phyloP scores from a whole-genome alignment of 2,797 vertebrate genomes.

The Eulemur rubriventer region DNA sequence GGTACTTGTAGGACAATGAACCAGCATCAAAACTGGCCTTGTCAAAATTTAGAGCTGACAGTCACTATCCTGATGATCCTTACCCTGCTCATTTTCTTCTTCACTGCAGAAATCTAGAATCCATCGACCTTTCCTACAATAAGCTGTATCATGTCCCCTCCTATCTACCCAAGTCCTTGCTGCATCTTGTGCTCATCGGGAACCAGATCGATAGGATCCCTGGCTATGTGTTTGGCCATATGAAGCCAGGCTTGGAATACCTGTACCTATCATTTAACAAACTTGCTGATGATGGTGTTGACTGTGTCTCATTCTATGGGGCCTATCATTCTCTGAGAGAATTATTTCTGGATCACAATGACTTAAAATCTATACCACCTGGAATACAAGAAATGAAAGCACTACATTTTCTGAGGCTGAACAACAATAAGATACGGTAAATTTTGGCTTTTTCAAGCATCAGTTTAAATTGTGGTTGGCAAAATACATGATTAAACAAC shows the following conservation, averaged over 20 bases:
- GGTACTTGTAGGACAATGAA: background rate
- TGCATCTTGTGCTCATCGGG: constrained; percentile 94
- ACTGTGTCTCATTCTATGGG: constrained; percentile 95
- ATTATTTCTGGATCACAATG: constrained; percentile 96
- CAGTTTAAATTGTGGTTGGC: constrained; percentile 15
- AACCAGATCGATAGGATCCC: constrained; percentile 97
- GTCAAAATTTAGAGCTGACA: background rate
- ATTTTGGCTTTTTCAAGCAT: constrained; percentile 43
- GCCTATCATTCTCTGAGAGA: constrained; percentile 93
- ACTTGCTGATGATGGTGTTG: constrained; percentile 90
- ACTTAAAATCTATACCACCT: constrained; percentile 90
- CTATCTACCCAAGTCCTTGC: constrained; percentile 93
- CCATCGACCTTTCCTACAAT: constrained; percentile 96
- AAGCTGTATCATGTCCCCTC: constrained; percentile 96
- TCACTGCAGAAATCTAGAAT: constrained; percentile 93
- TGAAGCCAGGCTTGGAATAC: constrained; percentile 96
- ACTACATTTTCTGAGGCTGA: constrained; percentile 93
- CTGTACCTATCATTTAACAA: constrained; percentile 97
- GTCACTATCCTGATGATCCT: background rate
- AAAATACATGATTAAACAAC: background rate
- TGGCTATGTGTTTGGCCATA: constrained; percentile 96
- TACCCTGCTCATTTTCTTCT: background rate
- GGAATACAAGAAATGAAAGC: constrained; percentile 95
- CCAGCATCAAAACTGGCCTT: background rate
- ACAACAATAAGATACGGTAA: constrained; percentile 97